Conservation (phyloP, 2,797 vertebrate genomes). For the Lagodon rhomboides region DNA sequence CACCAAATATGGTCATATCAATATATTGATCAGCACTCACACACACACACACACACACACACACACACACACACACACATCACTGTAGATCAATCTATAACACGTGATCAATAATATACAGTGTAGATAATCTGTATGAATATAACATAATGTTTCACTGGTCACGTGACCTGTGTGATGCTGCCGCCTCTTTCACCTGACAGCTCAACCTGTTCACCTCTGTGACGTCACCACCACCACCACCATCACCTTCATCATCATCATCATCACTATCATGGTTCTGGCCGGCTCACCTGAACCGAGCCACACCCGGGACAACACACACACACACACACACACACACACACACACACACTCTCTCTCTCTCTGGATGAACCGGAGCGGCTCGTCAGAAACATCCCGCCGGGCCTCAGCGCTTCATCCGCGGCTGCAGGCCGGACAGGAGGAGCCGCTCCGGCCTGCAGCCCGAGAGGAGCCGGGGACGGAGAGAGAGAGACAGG, state of each 20-base stretch:
- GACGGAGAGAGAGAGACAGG: not conserved
- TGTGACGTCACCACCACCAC: conserved; percentile 3
- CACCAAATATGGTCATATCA: no score
- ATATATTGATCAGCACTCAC: no score
- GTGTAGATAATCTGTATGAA: no score
- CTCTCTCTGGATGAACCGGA: conserved; percentile 1
- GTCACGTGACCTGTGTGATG: conserved; percentile 7
- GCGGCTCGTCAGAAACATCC: conserved; percentile 15
- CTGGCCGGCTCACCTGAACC: conserved; percentile 9
- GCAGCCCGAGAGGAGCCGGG: conserved; percentile 1
- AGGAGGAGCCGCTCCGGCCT: conserved; percentile 6
- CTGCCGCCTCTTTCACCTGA: not conserved
- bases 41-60: no score
- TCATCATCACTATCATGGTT: not conserved
- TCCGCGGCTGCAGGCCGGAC: conserved; percentile 22
- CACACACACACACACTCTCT: conserved; percentile 17
- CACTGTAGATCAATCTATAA: no score
- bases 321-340: conserved; percentile 13
- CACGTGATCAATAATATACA: no score
- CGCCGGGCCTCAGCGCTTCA: conserved; percentile 38
- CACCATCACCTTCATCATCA: not conserved
- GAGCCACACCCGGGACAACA: conserved; percentile 30
- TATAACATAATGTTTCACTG: no score
- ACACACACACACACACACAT: no score
- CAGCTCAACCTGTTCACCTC: conserved; percentile 15